Evolutionary conservation across 1,140 invertebrate species (phyloP), one percentile per base, ranked within the genome.

Genomic region (Neelides sp.): DNA sequence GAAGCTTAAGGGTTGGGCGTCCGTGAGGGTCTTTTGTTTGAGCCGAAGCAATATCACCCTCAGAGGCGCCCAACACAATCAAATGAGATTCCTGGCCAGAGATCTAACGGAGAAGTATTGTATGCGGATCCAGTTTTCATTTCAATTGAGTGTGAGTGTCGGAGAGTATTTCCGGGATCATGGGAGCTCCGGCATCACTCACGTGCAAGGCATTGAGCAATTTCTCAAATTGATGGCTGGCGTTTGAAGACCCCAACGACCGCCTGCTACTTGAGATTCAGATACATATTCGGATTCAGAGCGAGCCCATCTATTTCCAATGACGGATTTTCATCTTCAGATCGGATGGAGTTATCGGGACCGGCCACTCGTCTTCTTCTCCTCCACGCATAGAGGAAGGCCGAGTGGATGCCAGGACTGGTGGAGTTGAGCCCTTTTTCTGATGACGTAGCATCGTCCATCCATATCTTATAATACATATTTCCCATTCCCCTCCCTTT

Each of bases 141-240:
- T 52, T 44, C 43, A 46, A 52, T 51, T 45, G 50, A 51, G 28
- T 51, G 44, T 51, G 41, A n/a, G n/a, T n/a, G n/a, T n/a, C n/a
- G n/a, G n/a, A 45, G 30, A 51, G 36, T 26, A 42, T 51, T 51
- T 51, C 50, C 42, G 48, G 39, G 32, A 51, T 51, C 27, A 27
- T 41, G 15, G 27, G 32, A 43, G 27, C 19, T 45, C 34, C 24
- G 35, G 30, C 24, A 36, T 50, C 48, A 46, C 36, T 46, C 35
- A 19, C 39, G 17, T 46, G 15, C 34, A 52, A 17, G 49, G 47
- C 43, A 57, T 50, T 46, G 48, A 19, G 27, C 55, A 53, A 57
- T 57, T 52, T 57, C 47, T 57, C 55, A 57, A 57, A 57, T 57
- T 57, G 55, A 57, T 54, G 55, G 54, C 17, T 26, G 48, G 46